Base-by-base conservation (phyloP, 2,888 invertebrate species). In the Adelognathus sp. region DNA sequence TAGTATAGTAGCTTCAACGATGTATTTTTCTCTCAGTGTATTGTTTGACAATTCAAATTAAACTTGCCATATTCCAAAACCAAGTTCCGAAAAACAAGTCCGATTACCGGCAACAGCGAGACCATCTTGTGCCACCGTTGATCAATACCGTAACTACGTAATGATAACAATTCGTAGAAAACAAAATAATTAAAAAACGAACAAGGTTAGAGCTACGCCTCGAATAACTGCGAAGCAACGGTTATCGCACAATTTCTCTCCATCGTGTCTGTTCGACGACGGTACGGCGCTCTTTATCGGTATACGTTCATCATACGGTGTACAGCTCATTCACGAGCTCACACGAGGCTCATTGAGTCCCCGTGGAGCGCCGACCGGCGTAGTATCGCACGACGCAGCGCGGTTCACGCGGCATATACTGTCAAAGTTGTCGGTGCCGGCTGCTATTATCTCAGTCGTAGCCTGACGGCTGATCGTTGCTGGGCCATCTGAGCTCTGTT, bases 381-480 rank as follows among this genome's bases (percentile, higher is more conserved):
- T 31, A 63, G 18, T 46, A 46, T 61, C 7, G 29, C 50, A 60
- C 60, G 60, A 16, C 50, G 71, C 44, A 72, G 44, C 41, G 33
- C 27, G 21, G 41, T 27, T 24, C 6, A 18, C 29, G 27, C 61
- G 29, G 9, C 60, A 36, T n/a, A n/a, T 36, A 36, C 36, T 9
- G 36, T 7, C n/a, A n/a, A 36, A 36, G 36, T 36, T 24, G 11
- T 50, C 50, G 50, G 29, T 31, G 39, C 24, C 31, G 14, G 29
- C 50, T 41, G 1, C 39, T 5, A 24, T 52, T 36, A 18, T 29
- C 64, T 69, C 78, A 78, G 74, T 79, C 58, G 60, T 58, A 29
- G 70, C 31, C 64, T 54, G 74, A 24, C 78, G 58, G 50, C 66
- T 44, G 69, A 18, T 44, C 31, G n/a, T 46, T 29, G 64, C 21